Evolutionary conservation across 2,888 invertebrate species (phyloP).

Genomic region (Melanargia galathea): DNA sequence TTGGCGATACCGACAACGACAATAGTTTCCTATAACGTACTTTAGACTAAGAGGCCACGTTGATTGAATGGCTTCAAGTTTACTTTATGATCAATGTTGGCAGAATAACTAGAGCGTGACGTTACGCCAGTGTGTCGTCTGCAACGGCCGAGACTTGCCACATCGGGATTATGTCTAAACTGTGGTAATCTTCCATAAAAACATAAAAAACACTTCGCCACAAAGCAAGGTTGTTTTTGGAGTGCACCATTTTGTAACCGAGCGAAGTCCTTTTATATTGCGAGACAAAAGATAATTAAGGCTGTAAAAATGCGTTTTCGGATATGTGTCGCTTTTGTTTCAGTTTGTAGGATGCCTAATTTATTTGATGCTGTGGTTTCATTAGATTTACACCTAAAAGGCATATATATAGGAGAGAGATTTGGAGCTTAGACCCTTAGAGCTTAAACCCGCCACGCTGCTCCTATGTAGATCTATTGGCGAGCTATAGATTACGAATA

Average conservation of each 20-base stretch:
- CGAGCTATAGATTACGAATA: too few relatives aligned
- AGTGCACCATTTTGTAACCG: conserved; percentile 19
- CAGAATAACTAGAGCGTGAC: conserved; percentile 69
- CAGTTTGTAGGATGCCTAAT: background rate
- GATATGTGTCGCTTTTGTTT: conserved; percentile 16
- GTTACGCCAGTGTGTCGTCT: conserved; percentile 51
- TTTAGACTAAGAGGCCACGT: conserved; percentile 7
- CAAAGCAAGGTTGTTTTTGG: conserved; percentile 59
- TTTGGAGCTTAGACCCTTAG: background rate
- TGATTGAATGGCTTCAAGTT: conserved; percentile 28
- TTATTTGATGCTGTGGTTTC: background rate
- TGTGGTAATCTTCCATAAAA: conserved; percentile 65
- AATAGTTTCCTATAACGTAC: too few relatives aligned
- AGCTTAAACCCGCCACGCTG: too few relatives aligned
- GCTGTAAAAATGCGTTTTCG: conserved; percentile 25
- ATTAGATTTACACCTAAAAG: background rate
- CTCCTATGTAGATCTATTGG: too few relatives aligned
- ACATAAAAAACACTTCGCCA: conserved; percentile 34
- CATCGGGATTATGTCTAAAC: conserved; percentile 70
- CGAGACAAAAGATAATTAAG: conserved; percentile 14
- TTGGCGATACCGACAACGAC: too few relatives aligned
- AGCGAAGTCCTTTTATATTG: conserved; percentile 18
- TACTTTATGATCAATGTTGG: conserved; percentile 34
- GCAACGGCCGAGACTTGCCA: conserved; percentile 47
- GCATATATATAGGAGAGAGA: background rate